Evolutionary conservation across 2,888 invertebrate species (phyloP), one percentile per base, ranked within the genome.

Genomic region (Allygus modestus): DNA sequence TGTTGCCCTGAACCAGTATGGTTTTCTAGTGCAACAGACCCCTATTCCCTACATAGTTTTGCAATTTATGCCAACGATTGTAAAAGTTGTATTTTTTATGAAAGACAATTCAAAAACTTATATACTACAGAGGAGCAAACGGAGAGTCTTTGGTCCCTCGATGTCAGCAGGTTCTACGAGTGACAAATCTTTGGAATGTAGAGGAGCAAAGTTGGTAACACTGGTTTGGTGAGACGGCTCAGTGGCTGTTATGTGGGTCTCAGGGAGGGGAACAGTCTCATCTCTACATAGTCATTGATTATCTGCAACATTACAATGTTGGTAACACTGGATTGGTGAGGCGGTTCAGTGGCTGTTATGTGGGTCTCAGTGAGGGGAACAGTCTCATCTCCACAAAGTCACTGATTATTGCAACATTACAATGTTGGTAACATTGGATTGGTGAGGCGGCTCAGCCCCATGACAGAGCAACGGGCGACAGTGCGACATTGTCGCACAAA

Each of bases 311-410:
- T 31, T n/a, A n/a, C n/a, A n/a, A n/a, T n/a, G n/a, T 43, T 37
- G 37, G 37, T 7, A 37, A 37, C 37, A 37, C 7, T 37, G 37
- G 37, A n/a, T 37, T 37, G 37, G 11, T 37, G 11, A 37, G 11
- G 11, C 11, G 11, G 37, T 11, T 37, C 37, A 37, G 11, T 11
- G 11, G 37, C 37, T 37, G 4, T 4, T 37, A 7, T 46, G 46
- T 9, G 41, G 41, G 31, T 23, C 15, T 15, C 7, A 33, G 33
- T 58, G 17, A 61, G 7, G 97, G 97, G 90, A 97, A 97, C 86
- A 97, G 92, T 88, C 96, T 95, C 94, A 97, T 96, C 69, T 92
- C 91, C 77, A 95, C 93, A 89, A 95, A 97, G 91, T 97, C 97
- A 87, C n/a, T n/a, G 46, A 12, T 9, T 7, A 15, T 4, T 7